Percentiles rank a stretch among this genome's conserved stretches.
These are phyloP conservation scores for Neuroscelio doddi DNA, from an alignment of 2,888 invertebrate genomes.

Conservation along the genomic window DNA sequence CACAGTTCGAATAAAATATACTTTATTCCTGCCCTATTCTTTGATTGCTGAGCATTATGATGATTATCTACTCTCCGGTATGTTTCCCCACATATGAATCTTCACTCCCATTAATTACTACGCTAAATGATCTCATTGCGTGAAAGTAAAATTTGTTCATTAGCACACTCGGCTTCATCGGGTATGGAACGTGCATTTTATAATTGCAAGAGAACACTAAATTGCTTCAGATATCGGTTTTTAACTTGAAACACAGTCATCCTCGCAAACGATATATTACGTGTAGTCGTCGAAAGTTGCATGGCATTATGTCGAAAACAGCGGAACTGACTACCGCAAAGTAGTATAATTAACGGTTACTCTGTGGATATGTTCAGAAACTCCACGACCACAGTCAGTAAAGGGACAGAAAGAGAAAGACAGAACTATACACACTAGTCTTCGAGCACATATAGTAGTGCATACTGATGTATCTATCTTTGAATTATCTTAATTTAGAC, in stretches of 20 bases:
- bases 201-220: conserved; percentile 23
- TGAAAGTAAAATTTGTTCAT: conserved; percentile 28
- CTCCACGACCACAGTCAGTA: neutral
- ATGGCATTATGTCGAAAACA: conserved; percentile 20
- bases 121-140: conserved; percentile 24
- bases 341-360: conserved; percentile 34
- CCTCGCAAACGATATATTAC: conserved; percentile 19
- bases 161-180: conserved; percentile 9
- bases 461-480: neutral
- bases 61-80: neutral
- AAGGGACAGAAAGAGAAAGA: neutral
- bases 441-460: neutral
- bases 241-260: conserved; percentile 2
- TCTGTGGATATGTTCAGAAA: conserved; percentile 18
- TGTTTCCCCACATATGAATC: neutral
- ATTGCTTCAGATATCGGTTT: conserved; percentile 16
- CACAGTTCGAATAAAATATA: conserved; percentile 14
- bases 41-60: neutral
- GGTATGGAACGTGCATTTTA: conserved; percentile 18
- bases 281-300: conserved; percentile 26
- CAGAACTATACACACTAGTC: neutral
- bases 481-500: neutral
- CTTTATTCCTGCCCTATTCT: neutral
- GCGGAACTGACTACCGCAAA: conserved; percentile 8
- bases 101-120: conserved; percentile 3